A percentile compares a stretch with the other conserved stretches of the same genome.
These are phyloP conservation scores for Natator depressus DNA, from an alignment of 2,113 vertebrate species.

Conservation along the genomic window DNA sequence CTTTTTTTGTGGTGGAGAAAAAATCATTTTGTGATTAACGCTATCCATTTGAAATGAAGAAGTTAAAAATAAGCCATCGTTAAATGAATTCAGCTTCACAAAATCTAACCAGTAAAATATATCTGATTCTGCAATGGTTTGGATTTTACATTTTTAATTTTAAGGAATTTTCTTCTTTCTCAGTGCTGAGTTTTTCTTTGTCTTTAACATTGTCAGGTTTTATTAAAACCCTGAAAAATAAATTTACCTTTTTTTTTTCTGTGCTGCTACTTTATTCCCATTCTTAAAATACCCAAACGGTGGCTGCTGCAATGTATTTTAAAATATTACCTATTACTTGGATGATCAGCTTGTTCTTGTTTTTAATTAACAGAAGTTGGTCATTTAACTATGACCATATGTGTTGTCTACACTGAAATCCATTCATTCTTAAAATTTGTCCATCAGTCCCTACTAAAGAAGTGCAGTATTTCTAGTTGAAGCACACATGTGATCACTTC, in stretches of 20 bases:
- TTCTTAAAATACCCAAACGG: not conserved
- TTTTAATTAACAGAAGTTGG: not conserved
- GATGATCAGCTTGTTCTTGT: slow-evolving; percentile 11
- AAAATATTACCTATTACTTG: not conserved
- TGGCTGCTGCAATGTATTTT: not conserved
- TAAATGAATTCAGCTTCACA: not conserved
- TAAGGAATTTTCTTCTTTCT: not conserved
- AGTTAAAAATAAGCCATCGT: not conserved
- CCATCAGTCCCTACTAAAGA: not conserved
- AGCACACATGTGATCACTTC: not conserved
- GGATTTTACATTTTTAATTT: not conserved
- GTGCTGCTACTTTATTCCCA: not conserved
- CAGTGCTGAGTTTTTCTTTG: not conserved
- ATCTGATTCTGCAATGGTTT: not conserved
- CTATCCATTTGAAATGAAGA: not conserved
- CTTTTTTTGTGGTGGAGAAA: not conserved
- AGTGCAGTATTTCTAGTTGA: not conserved
- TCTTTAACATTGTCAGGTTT: not conserved
- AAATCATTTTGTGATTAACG: not conserved
- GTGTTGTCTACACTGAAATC: slow-evolving; percentile 20
- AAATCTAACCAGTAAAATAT: not conserved
- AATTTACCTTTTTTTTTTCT: not conserved
- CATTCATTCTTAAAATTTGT: slow-evolving; percentile 21
- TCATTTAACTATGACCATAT: not conserved
- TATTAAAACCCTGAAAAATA: not conserved